A percentile compares a stretch with the other conserved stretches of the same genome.
These are phyloP conservation scores for Pyrgilauda ruficollis DNA, from an alignment of 2,113 vertebrate species.

Conservation along the genomic window DNA sequence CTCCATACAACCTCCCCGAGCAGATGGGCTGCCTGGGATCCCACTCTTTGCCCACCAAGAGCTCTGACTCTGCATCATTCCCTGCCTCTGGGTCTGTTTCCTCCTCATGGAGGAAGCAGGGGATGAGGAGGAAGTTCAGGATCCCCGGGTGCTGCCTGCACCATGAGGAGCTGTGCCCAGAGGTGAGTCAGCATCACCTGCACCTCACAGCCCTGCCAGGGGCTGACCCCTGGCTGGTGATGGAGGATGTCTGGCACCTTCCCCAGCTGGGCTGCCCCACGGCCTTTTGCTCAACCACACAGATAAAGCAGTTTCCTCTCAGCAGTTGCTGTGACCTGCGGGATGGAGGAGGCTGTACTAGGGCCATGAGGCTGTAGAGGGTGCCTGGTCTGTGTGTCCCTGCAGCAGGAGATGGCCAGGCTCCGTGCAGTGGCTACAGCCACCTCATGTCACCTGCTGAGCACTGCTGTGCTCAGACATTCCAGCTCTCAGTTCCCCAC, in stretches of 20 bases:
- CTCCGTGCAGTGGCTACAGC: background rate
- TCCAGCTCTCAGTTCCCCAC: background rate
- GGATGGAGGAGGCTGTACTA: background rate
- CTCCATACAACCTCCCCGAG: background rate
- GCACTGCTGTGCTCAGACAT: fast-evolving
- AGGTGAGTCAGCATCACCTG: background rate
- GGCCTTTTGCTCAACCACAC: background rate
- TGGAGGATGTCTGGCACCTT: background rate
- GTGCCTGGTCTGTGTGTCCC: background rate
- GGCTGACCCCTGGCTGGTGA: fast-evolving
- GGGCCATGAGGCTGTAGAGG: background rate
- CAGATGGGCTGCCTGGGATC: background rate
- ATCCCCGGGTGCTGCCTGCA: background rate
- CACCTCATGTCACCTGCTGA: fast-evolving
- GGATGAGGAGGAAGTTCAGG: background rate
- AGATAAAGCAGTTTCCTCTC: constrained; percentile 28
- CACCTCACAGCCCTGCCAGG: background rate
- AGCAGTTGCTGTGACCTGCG: background rate
- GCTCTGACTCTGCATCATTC: background rate
- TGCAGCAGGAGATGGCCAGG: background rate
- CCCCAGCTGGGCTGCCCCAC: background rate
- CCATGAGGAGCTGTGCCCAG: background rate
- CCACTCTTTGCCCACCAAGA: background rate
- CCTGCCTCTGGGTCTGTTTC: background rate
- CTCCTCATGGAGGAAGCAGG: background rate